phyloP scores from a whole-genome alignment of 2,113 vertebrate species.

The Syngnathoides biaculeatus region DNA sequence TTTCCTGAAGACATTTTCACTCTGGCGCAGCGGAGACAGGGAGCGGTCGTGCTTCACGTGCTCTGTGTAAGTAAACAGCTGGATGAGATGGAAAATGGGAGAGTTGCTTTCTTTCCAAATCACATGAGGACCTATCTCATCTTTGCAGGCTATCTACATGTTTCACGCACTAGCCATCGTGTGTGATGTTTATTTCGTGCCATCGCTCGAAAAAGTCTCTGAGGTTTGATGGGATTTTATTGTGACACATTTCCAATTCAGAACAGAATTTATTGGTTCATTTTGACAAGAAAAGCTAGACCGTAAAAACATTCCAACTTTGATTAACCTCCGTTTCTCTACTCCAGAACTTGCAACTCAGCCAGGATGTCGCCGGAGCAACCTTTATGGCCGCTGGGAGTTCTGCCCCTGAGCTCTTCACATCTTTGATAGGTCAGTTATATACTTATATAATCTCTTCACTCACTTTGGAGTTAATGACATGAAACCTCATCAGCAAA shows the following conservation, averaged over 20 bases:
- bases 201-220: slow-evolving; percentile 77
- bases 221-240: slow-evolving; percentile 57
- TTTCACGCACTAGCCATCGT: slow-evolving; percentile 78
- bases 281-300: neutral
- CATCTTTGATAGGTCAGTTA: slow-evolving; percentile 78
- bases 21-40: slow-evolving; percentile 66
- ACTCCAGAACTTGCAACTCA: slow-evolving; percentile 74
- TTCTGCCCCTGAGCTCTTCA: slow-evolving; percentile 79
- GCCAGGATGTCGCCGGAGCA: slow-evolving; percentile 78
- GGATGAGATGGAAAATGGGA: neutral
- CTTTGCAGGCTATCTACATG: slow-evolving; percentile 75
- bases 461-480: neutral
- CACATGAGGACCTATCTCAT: slow-evolving; percentile 8
- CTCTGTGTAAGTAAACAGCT: slow-evolving; percentile 64
- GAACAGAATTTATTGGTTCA: neutral
- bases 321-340: slow-evolving; percentile 3
- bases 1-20: slow-evolving; percentile 77
- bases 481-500: neutral
- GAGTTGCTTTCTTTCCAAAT: neutral
- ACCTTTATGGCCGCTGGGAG: slow-evolving; percentile 81
- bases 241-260: neutral
- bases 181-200: slow-evolving; percentile 79
- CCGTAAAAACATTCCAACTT: neutral
- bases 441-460: neutral
- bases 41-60: slow-evolving; percentile 74